Evolutionary conservation across 1,140 invertebrate genomes (phyloP).

Genomic region (Drosophila micromelanica): DNA sequence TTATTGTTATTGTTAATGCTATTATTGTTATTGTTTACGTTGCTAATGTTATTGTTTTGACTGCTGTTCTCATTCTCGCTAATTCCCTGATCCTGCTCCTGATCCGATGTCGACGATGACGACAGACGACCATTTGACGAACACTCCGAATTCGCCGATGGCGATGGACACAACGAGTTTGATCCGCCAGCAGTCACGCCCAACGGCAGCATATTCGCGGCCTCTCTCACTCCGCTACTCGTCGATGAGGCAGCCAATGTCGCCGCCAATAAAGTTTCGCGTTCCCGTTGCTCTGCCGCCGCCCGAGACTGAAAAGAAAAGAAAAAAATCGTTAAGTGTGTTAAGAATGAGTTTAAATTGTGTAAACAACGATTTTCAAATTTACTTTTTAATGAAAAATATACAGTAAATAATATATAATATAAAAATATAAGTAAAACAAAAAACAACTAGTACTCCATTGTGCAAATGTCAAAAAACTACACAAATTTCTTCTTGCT

Average conservation of each 20-base stretch:
- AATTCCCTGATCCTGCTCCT: conserved; percentile 57
- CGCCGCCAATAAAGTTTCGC: conserved; percentile 90
- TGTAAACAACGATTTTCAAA: no score
- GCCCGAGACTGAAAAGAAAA: conserved; percentile 87
- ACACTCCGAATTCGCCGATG: conserved; percentile 92
- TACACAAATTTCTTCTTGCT: no score
- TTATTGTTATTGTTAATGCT: conserved; percentile 46
- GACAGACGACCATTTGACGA: conserved; percentile 91
- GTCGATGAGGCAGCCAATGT: conserved; percentile 88
- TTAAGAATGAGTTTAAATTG: no score
- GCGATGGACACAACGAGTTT: conserved; percentile 89
- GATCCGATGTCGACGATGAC: conserved; percentile 91
- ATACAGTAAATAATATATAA: no score
- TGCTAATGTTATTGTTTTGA: conserved; percentile 74
- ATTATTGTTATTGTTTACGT: conserved; percentile 57
- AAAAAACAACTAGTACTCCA: no score
- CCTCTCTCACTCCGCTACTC: conserved; percentile 54
- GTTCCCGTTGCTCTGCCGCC: conserved; percentile 93
- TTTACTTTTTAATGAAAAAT: no score
- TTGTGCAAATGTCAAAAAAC: no score
- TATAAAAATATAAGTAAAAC: no score
- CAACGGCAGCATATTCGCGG: conserved; percentile 84
- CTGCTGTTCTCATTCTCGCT: conserved; percentile 86
- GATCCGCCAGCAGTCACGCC: conserved; percentile 65
- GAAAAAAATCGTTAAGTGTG: neutral